phyloP scores from a whole-genome alignment of 2,888 invertebrate species.

The Bombylius major region DNA sequence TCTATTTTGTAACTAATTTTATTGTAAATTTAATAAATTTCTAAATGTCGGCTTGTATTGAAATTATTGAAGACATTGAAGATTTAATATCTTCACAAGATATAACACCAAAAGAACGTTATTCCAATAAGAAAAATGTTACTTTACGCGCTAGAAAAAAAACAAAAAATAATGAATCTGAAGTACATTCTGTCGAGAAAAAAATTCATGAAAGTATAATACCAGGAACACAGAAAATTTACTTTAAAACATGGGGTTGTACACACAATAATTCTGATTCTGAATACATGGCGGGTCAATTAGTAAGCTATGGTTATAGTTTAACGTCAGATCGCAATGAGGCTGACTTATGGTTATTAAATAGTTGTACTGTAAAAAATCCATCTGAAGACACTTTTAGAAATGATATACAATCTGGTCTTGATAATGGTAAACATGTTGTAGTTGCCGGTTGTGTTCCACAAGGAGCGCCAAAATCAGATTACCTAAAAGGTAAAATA shows the following conservation, averaged over 20 bases:
- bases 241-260: slow-evolving; percentile 94
- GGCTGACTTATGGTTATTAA: slow-evolving; percentile 90
- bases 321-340: slow-evolving; percentile 64
- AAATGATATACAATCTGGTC: slow-evolving; percentile 72
- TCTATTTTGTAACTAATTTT: too few species aligned
- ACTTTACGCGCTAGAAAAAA: slow-evolving; percentile 49
- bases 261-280: slow-evolving; percentile 96
- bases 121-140: slow-evolving; percentile 56
- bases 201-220: slow-evolving; percentile 46
- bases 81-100: slow-evolving; percentile 71
- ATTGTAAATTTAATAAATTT: too few species aligned
- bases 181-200: slow-evolving; percentile 29
- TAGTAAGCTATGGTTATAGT: slow-evolving; percentile 77
- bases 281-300: slow-evolving; percentile 96
- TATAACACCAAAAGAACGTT: slow-evolving; percentile 65
- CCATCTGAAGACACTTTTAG: slow-evolving; percentile 91
- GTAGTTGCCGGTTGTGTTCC: slow-evolving; percentile 98
- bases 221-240: slow-evolving; percentile 66
- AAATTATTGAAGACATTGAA: slow-evolving; percentile 72
- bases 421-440: slow-evolving; percentile 61
- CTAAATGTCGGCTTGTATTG: slow-evolving; percentile 21
- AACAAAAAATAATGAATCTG: background rate
- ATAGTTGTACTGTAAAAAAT: slow-evolving; percentile 96
- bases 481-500: slow-evolving; percentile 30
- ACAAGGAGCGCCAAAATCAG: slow-evolving; percentile 73